phyloP scores from a whole-genome alignment of 2,888 invertebrate species.

The Tholera decimalis region DNA sequence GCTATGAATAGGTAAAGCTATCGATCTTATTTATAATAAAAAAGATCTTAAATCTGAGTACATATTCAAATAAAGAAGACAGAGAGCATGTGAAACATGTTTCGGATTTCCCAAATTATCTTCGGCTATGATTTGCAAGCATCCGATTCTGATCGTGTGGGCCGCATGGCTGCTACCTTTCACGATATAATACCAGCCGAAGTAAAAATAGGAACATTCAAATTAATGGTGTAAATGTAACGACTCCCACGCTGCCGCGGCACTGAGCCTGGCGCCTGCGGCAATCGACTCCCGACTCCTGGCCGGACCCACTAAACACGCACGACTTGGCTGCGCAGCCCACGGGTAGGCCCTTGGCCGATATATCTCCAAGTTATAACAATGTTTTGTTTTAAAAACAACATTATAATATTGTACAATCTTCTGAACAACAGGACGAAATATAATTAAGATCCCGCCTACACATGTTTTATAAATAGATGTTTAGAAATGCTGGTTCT shows the following conservation, averaged over 20 bases:
- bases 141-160: conserved; percentile 60
- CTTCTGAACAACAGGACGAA: conserved; percentile 38
- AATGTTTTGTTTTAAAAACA: conserved; percentile 43
- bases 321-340: conserved; percentile 36
- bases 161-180: conserved; percentile 74
- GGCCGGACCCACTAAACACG: conserved; percentile 24
- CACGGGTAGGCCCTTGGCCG: conserved; percentile 36
- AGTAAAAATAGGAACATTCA: conserved; percentile 85
- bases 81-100: conserved; percentile 34
- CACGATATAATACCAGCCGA: conserved; percentile 74
- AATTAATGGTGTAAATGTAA: conserved; percentile 83
- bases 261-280: conserved; percentile 37
- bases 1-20: conserved; percentile 8
- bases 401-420: conserved; percentile 21
- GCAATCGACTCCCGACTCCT: conserved; percentile 9
- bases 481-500: conserved; percentile 38
- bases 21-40: too few relatives aligned
- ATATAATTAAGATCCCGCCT: conserved; percentile 44
- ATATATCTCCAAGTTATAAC: conserved; percentile 39
- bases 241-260: conserved; percentile 75
- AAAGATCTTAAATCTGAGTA: conserved; percentile 38
- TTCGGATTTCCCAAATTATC: conserved; percentile 35
- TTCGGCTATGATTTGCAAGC: conserved; percentile 44
- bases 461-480: conserved; percentile 44
- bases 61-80: conserved; percentile 33